Evolutionary conservation across 2,797 vertebrate genomes (phyloP), one percentile per base, ranked within the genome.

Genomic region (Chaetodon trifasciatus): DNA sequence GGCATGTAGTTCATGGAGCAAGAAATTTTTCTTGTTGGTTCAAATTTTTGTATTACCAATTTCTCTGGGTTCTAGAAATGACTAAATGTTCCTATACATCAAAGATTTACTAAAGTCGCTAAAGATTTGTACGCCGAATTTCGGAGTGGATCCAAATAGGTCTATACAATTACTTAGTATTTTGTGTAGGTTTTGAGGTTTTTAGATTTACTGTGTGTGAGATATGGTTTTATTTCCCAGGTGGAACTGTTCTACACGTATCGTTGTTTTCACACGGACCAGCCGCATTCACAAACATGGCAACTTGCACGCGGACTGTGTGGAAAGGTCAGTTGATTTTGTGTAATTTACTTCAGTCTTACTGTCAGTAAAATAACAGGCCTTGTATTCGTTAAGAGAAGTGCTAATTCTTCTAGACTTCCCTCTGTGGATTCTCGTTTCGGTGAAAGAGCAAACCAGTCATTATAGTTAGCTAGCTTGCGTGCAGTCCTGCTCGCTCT

Each of bases 301-400:
- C 95, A 52, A 77, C 92, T 5, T 88, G 88, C 88, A 65, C 83
- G 56, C 86, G 88, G 70, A 85, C 23, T 10, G 23, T 86, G 23
- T 86, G 88, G 86, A 95, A 92, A 96, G 95, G 95, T 96, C 94
- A 95, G 95, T 72, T 74, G 52, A 70, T 73, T 74, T 50, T 23
- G 1, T 57, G 1, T 35, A 1, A 60, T 39, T 28, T 72, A 53
- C 76, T 69, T 44, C 1, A 0, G 6, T 63, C 0, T 15, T 9
- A 6, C 0, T 75, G 1, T 28, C 28, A 65, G 9, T 10, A 4
- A 67, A 4, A 2, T 3, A 6, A 0, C 9, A 5, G 6, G 5
- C 0, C 0, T n/a, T 24, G 2, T 53, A 0, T 58, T 23, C 42
- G 8, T 0, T 13, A 13, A 40, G 9, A 79, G 0, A 55, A 21